A percentile compares a stretch with the other conserved stretches of the same genome.
phyloP scores from a whole-genome alignment of 2,797 vertebrate genomes.

The Gephyroberyx darwinii region DNA sequence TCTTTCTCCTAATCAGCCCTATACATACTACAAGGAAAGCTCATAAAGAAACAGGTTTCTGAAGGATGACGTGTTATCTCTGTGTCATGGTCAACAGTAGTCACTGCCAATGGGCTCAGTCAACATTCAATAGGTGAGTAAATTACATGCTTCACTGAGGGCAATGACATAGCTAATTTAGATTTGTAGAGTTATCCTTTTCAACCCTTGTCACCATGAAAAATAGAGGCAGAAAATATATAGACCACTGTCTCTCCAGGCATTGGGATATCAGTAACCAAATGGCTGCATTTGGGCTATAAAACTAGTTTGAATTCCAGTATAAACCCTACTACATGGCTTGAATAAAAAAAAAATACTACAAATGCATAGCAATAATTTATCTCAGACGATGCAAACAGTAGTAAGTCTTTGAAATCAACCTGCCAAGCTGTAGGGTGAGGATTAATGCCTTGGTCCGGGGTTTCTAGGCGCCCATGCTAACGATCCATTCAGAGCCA shows the following conservation, averaged over 20 bases:
- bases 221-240: neutral
- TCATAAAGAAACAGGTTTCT: neutral
- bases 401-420: constrained; percentile 53
- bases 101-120: neutral
- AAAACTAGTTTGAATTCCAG: neutral
- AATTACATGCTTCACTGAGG: neutral
- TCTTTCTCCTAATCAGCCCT: constrained; percentile 14
- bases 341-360: constrained; percentile 5
- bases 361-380: constrained; percentile 37
- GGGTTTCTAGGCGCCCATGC: constrained; percentile 50
- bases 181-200: neutral
- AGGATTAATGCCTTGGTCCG: constrained; percentile 58
- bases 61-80: neutral
- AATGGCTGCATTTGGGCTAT: neutral
- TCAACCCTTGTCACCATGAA: neutral
- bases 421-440: constrained; percentile 31
- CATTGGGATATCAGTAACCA: neutral
- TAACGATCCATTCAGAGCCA: constrained; percentile 65
- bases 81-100: neutral
- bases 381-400: constrained; percentile 22
- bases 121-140: neutral
- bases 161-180: neutral
- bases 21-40: constrained; percentile 6
- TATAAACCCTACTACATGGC: neutral
- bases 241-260: no score